Conservation (phyloP, 2,888 invertebrate species). For the Dione vanillae region DNA sequence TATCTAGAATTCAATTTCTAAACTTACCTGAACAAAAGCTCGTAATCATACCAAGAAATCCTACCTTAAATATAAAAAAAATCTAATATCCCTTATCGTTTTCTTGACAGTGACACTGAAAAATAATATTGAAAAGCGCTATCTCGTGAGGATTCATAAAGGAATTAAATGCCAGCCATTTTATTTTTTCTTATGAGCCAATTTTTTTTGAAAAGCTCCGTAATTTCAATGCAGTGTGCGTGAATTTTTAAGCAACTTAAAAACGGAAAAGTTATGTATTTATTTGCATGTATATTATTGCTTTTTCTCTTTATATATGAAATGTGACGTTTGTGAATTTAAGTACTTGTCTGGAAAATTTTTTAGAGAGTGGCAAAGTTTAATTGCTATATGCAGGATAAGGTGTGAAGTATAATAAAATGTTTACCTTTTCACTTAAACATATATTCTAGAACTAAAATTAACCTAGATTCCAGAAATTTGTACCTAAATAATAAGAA, state of each 20-base stretch:
- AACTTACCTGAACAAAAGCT: constrained; percentile 12
- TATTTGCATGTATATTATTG: no score
- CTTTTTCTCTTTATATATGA: no score
- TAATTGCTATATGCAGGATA: no score
- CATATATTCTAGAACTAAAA: no score
- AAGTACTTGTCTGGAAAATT: no score
- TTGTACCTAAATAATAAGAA: not conserved
- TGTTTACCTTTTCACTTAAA: no score
- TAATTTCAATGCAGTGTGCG: not conserved
- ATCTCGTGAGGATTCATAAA: constrained; percentile 32
- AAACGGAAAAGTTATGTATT: no score
- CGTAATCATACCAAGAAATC: constrained; percentile 15
- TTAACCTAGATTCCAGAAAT: no score
- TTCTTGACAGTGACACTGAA: constrained; percentile 24
- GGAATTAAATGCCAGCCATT: constrained; percentile 28
- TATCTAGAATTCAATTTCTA: not conserved
- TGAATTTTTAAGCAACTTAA: no score
- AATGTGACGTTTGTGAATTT: no score
- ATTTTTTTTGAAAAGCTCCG: not conserved
- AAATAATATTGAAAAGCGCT: constrained; percentile 32
- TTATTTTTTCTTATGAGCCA: constrained; percentile 19
- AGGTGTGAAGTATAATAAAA: no score
- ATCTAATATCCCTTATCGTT: constrained; percentile 26
- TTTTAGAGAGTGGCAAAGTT: no score
- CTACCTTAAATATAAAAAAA: constrained; percentile 16